Base-by-base conservation (phyloP, 2,888 invertebrate genomes). In the Stegophylla sp. region DNA sequence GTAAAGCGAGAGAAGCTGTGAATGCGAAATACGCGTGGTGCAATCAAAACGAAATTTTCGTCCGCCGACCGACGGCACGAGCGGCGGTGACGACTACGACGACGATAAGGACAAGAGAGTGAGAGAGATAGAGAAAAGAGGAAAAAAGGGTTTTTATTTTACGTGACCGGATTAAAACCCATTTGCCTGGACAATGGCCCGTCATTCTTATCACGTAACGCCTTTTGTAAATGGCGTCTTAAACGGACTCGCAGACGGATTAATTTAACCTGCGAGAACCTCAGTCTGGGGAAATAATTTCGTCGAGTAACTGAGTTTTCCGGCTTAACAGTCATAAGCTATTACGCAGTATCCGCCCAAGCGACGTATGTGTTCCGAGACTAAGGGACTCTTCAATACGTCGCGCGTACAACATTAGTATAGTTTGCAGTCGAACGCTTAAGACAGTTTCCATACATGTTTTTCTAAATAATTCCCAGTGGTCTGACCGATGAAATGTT, bases 1-100 rank as follows among this genome's bases (percentile, higher is more conserved):
- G 66, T 43, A 23, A 28, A 45, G 41, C 64, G 66, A 53, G 66
- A 28, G 56, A 45, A 48, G 61, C 79, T 71, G 69, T 51, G 79
- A 79, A 71, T 79, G 71, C 61, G 69, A 77, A 79, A 79, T 79
- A 48, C 71, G 53, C 23, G 34, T 20, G 51, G 71, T 17, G 79
- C 79, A 79, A 79, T 79, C 79, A 79, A 79, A 79, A 79, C 79
- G 61, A 79, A 79, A 79, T 79, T 79, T 79, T 79, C 67, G 69
- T 69, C 69, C 48, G 69, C 59, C 63, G 48, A 26, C 48, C 23
- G 45, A 56, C 53, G n/a, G n/a, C 53, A n/a, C n/a, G n/a, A 5
- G 13, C 53, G 53, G 12, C n/a, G n/a, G 9, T 13, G 20, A n/a
- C 23, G 56, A 23, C 56, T 20, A 23, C 13, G 61, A 28, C 26